Evolutionary conservation across 2,888 invertebrate genomes (phyloP).

Genomic region (Callimorpha dominula): DNA sequence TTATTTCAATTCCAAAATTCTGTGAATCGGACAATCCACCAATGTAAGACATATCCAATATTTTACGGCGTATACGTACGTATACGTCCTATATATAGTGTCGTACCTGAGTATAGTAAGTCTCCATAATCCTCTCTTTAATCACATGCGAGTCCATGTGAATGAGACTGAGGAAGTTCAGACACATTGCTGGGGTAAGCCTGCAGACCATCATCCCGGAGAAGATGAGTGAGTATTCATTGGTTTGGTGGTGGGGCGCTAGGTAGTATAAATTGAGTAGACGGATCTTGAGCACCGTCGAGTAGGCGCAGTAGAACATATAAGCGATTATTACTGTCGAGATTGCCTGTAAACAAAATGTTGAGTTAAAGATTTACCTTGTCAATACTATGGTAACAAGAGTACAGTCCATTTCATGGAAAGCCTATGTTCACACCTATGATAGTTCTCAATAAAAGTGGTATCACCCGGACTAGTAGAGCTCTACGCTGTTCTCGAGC

Average conservation of each 20-base stretch:
- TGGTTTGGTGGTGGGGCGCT: conserved; percentile 99
- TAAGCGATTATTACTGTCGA: conserved; percentile 97
- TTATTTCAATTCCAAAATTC: no score
- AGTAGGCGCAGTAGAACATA: conserved; percentile 99
- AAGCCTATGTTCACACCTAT: no score
- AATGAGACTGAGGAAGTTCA: conserved; percentile 98
- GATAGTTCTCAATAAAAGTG: no score
- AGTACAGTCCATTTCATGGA: no score
- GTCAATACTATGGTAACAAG: no score
- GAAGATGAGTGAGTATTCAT: conserved; percentile 99
- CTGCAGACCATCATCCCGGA: conserved; percentile 99
- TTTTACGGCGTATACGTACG: no score
- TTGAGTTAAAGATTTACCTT: not conserved
- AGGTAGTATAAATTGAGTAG: conserved; percentile 98
- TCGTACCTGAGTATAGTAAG: conserved; percentile 96
- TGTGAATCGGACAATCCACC: not conserved
- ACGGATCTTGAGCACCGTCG: conserved; percentile 98
- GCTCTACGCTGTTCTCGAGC: no score
- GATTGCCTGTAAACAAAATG: conserved; percentile 88
- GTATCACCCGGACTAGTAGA: no score
- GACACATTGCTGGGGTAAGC: conserved; percentile 98
- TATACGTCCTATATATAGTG: not conserved
- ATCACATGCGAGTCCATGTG: conserved; percentile 99
- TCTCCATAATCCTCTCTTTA: conserved; percentile 92
- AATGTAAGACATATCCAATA: not conserved